phyloP scores from a whole-genome alignment of 1,140 invertebrate species.

The Babylonia areolata region DNA sequence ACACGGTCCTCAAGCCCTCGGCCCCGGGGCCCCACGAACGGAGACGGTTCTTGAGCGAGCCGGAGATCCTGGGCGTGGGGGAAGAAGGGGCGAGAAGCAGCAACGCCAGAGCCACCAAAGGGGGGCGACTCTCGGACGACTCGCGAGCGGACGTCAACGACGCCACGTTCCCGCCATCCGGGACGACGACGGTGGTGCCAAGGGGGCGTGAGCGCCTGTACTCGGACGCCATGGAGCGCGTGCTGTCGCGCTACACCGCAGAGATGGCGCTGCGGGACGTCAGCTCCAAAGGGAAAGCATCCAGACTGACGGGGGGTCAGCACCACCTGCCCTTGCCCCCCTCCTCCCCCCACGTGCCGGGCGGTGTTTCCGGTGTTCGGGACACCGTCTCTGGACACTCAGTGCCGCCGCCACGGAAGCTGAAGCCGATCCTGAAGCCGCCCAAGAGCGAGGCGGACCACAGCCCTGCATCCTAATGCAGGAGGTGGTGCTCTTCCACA shows the following conservation, averaged over 20 bases:
- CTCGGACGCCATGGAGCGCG: slow-evolving; percentile 36
- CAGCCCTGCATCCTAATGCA: background rate
- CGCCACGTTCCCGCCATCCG: background rate
- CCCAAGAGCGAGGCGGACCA: background rate
- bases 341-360: background rate
- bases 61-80: slow-evolving; percentile 9
- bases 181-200: background rate
- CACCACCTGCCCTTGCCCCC: background rate
- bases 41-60: slow-evolving; percentile 16
- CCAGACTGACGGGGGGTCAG: background rate
- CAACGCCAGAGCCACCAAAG: background rate
- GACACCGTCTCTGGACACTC: background rate
- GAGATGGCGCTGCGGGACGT: slow-evolving; percentile 26
- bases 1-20: slow-evolving; percentile 1
- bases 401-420: slow-evolving; percentile 24
- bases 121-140: background rate
- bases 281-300: background rate
- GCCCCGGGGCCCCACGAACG: background rate
- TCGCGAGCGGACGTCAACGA: background rate
- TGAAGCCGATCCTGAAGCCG: slow-evolving; percentile 23
- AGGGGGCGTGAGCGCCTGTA: slow-evolving; percentile 17
- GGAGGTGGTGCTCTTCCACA: no score
- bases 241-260: slow-evolving; percentile 34
- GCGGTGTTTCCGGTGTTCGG: background rate
- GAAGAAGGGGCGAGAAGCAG: background rate